Percentiles rank a stretch among this genome's conserved stretches.
These are phyloP conservation scores for Timandra comae DNA, from an alignment of 2,888 invertebrate genomes.

Conservation along the genomic window DNA sequence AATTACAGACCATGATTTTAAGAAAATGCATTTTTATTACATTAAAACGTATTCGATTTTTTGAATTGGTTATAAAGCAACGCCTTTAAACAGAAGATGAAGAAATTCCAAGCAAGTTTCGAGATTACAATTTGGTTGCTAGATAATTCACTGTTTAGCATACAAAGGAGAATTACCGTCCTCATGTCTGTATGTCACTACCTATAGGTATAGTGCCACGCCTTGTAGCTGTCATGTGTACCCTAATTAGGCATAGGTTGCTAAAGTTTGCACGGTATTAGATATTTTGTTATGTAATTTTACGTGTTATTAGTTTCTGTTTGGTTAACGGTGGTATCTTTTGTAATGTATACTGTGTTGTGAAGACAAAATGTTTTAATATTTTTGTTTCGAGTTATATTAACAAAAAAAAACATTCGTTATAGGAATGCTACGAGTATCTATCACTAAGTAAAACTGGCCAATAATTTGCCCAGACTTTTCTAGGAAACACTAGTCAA, in stretches of 20 bases:
- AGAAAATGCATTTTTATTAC: no score
- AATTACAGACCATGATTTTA: no score
- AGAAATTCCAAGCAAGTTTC: conserved; percentile 72
- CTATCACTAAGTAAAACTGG: no score
- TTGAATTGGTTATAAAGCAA: conserved; percentile 22
- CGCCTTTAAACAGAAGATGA: conserved; percentile 60
- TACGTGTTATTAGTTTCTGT: no score
- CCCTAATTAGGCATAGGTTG: conserved; percentile 68
- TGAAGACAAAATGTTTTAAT: no score
- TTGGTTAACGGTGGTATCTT: no score
- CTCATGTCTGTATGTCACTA: conserved; percentile 64
- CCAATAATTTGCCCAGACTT: no score
- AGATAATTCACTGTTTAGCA: conserved; percentile 75
- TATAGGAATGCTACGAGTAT: no score
- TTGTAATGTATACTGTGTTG: conserved; percentile 12
- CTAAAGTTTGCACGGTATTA: conserved; percentile 42
- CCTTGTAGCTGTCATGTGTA: conserved; percentile 73
- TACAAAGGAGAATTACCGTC: conserved; percentile 74
- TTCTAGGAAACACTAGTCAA: no score
- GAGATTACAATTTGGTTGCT: conserved; percentile 75
- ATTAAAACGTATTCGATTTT: no score
- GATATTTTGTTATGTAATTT: conserved; percentile 1
- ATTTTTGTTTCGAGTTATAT: no score
- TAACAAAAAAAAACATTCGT: no score
- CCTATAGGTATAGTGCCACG: conserved; percentile 63